Evolutionary conservation across 2,888 invertebrate species (phyloP).

Genomic region (Heliconius cydno): DNA sequence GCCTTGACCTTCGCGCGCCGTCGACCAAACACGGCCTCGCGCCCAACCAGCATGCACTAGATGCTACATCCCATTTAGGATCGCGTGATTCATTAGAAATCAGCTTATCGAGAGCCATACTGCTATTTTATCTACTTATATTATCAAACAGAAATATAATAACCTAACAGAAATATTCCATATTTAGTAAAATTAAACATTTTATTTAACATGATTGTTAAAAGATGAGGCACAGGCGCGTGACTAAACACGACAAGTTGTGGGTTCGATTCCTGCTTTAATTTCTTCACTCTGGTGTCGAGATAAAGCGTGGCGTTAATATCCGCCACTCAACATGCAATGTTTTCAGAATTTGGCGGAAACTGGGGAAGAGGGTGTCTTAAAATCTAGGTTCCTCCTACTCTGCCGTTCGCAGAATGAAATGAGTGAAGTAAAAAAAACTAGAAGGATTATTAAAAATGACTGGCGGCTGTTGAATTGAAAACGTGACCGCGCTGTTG

Average conservation of each 20-base stretch:
- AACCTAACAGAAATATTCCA: neutral
- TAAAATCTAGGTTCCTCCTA: no score
- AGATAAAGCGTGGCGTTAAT: no score
- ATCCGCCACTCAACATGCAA: no score
- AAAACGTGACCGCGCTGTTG: conserved; percentile 27
- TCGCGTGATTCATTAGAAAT: conserved; percentile 55
- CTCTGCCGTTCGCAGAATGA: no score
- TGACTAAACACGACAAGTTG: no score
- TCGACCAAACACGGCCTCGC: conserved; percentile 70
- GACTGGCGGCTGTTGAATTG: conserved; percentile 25
- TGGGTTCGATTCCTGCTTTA: no score
- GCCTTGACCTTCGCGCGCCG: conserved; percentile 79
- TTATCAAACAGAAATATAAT: conserved; percentile 9
- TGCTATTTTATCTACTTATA: conserved; percentile 38
- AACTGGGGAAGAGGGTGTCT: no score
- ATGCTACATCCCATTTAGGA: conserved; percentile 67
- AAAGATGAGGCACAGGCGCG: neutral
- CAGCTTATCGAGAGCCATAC: conserved; percentile 39
- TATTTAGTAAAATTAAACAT: neutral
- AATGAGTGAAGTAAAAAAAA: no score
- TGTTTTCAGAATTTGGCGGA: no score
- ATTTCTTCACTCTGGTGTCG: no score
- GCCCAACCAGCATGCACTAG: conserved; percentile 64
- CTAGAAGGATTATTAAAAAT: neutral
- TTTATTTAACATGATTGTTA: neutral